Conservation (phyloP, 2,113 vertebrate genomes). For the Ictidomys tridecemlineatus region DNA sequence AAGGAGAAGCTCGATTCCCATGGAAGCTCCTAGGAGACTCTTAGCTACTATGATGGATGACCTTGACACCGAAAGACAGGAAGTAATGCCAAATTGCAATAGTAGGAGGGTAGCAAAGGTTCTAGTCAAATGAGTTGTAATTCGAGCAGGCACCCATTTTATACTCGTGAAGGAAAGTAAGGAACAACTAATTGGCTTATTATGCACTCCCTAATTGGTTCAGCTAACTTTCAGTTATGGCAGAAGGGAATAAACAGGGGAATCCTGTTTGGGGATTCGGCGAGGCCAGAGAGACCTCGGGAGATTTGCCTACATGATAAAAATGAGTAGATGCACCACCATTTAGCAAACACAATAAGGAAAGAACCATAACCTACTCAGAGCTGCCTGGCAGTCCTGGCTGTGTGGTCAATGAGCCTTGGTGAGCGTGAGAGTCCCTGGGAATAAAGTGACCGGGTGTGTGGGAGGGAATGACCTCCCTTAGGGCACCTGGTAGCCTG, state of each 20-base stretch:
- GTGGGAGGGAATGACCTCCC: constrained; percentile 29
- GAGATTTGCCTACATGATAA: constrained; percentile 58
- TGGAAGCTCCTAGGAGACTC: background rate
- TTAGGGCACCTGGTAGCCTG: background rate
- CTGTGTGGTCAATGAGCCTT: constrained; percentile 39
- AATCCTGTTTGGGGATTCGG: constrained; percentile 69
- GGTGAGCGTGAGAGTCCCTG: background rate
- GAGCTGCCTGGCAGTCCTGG: constrained; percentile 8
- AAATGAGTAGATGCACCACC: constrained; percentile 58
- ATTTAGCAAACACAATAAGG: constrained; percentile 68
- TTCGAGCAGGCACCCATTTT: constrained; percentile 69
- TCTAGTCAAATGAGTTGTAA: constrained; percentile 61
- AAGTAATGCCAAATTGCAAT: constrained; percentile 52
- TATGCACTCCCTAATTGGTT: constrained; percentile 73
- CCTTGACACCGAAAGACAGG: constrained; percentile 10
- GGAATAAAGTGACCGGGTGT: constrained; percentile 1
- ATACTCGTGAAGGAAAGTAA: constrained; percentile 72
- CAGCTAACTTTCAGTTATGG: constrained; percentile 44
- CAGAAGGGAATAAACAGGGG: constrained; percentile 27
- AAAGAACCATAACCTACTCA: constrained; percentile 67
- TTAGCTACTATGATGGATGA: background rate
- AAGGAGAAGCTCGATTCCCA: background rate
- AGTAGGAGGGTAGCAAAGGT: background rate
- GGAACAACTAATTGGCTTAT: constrained; percentile 75
- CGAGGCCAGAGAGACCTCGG: constrained; percentile 50